Base-by-base conservation (phyloP, 2,888 invertebrate genomes). In the Raillietiella orientalis region DNA sequence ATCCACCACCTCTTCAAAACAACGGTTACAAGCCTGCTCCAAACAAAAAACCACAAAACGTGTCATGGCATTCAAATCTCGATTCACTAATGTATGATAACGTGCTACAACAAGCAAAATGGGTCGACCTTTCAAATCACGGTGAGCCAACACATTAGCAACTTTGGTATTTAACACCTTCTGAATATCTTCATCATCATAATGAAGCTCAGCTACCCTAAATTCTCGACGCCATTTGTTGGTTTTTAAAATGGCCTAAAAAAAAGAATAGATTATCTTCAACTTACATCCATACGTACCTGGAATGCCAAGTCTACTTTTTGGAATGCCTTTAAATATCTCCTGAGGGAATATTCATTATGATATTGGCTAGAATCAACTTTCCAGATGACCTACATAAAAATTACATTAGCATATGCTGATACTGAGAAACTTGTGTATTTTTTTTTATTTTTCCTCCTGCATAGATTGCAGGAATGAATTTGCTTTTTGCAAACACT, bases 201-300 rank as follows among this genome's bases (percentile, higher is more conserved):
- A 47, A 14, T 46, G 52, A 17, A 71, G 43, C 6, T 52, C 49
- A 13, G 51, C 45, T 3, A 69, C 65, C 25, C 62, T 65, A 47
- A 66, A 69, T 34, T 67, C 64, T 25, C 51, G 51, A 32, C 66
- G 54, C 71, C 71, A 71, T 46, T 66, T 67, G 41, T 69, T 67
- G 24, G 67, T 67, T 52, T 67, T 69, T 31, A 69, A 44, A 37
- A 69, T 56, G 26, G 64, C 66, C 65, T 66, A 38, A 21, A 32
- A 28, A 22, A 16, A 4, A 9, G 15, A 11, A 19, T 14, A 16
- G 8, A 21, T 5, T 14, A n/a, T 11, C 14, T 3, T 13, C n/a
- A n/a, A 11, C 3, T 22, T 28, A 11, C 5, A 23, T 26, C 29
- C 25, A 29, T 25, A 35, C 38, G 42, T 46, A 66, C 66, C 57